Conservation (phyloP, 2,797 vertebrate genomes). For the Aselliscus stoliczkanus region DNA sequence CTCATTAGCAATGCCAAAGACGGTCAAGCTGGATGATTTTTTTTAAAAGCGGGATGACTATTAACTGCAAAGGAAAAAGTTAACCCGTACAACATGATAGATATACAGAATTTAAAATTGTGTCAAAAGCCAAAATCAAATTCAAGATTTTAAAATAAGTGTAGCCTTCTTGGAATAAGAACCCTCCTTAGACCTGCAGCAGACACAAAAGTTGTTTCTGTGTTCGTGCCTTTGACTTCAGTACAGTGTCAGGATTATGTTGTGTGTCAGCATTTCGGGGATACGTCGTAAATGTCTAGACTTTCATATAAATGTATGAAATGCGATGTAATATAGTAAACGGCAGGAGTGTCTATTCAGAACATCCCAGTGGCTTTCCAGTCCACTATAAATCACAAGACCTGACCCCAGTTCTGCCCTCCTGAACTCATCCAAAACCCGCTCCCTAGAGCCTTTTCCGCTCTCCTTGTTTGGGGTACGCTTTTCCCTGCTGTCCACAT, state of each 20-base stretch:
- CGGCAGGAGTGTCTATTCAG: not conserved
- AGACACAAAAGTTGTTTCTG: not conserved
- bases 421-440: not conserved
- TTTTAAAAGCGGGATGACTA: not conserved
- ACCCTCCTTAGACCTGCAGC: not conserved
- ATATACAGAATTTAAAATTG: not conserved
- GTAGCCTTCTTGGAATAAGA: not conserved
- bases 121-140: not conserved
- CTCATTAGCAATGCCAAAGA: not conserved
- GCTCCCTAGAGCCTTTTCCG: not conserved
- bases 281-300: not conserved
- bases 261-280: not conserved
- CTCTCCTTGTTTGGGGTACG: too few relatives aligned
- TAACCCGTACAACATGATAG: not conserved
- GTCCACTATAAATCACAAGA: not conserved
- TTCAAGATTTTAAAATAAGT: not conserved
- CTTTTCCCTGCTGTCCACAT: fast-evolving
- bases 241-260: too few relatives aligned
- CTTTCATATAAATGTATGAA: not conserved
- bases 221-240: not conserved
- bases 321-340: too few relatives aligned
- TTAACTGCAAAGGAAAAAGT: not conserved
- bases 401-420: not conserved
- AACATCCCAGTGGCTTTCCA: not conserved
- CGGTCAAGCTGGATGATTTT: not conserved